A percentile compares a stretch with the other conserved stretches of the same genome.
phyloP scores from a whole-genome alignment of 1,140 invertebrate species.

The Proctacanthus coquilletti region DNA sequence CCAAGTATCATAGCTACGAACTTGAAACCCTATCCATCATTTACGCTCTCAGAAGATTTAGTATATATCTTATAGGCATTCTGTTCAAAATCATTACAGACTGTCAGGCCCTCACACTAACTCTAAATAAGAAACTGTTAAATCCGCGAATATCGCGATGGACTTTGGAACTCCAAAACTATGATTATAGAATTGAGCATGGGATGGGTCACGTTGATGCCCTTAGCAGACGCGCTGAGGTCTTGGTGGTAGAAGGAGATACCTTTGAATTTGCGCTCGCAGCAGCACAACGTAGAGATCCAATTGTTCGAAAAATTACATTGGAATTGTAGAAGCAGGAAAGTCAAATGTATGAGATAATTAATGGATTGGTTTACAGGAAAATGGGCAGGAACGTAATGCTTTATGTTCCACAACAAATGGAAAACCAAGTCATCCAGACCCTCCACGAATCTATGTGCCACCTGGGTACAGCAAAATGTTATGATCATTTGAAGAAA shows the following conservation, averaged over 20 bases:
- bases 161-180: slow-evolving; percentile 19
- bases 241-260: neutral
- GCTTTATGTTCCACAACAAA: slow-evolving; percentile 12
- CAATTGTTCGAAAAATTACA: neutral
- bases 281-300: neutral
- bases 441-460: slow-evolving; percentile 11
- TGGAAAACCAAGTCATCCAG: slow-evolving; percentile 8
- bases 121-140: slow-evolving; percentile 26
- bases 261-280: neutral
- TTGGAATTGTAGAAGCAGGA: neutral
- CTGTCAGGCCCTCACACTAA: slow-evolving; percentile 23
- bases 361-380: slow-evolving; percentile 7
- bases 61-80: slow-evolving; percentile 30
- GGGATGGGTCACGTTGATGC: no score
- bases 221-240: slow-evolving; percentile 6
- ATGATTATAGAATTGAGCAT: slow-evolving; percentile 19
- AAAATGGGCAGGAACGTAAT: slow-evolving; percentile 20
- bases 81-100: slow-evolving; percentile 31
- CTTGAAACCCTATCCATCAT: slow-evolving; percentile 20
- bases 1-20: slow-evolving; percentile 24
- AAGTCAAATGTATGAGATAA: neutral
- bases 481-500: slow-evolving; percentile 6
- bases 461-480: slow-evolving; percentile 11
- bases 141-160: slow-evolving; percentile 21
- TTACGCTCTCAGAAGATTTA: slow-evolving; percentile 15